phyloP scores from a whole-genome alignment of 2,113 vertebrate genomes.

The Menura novaehollandiae region DNA sequence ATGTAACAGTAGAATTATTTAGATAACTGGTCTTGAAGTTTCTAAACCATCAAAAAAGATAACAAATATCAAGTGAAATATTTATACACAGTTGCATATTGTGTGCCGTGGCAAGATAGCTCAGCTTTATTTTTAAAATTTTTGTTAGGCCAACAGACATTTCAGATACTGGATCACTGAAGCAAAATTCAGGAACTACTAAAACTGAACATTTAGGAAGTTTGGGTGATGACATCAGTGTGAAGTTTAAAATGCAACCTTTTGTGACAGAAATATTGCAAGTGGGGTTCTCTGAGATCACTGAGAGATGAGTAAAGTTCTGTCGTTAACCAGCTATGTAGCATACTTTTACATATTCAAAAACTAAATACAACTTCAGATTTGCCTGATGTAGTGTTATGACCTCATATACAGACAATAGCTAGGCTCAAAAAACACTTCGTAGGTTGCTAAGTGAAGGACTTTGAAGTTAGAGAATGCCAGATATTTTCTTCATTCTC shows the following conservation, averaged over 20 bases:
- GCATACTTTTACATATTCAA: background rate
- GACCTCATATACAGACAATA: background rate
- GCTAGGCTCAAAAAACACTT: background rate
- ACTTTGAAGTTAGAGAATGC: background rate
- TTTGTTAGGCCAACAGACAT: background rate
- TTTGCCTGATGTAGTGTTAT: background rate
- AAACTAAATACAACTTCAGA: background rate
- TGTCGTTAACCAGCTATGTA: background rate
- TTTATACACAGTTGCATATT: background rate
- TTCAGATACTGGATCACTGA: background rate
- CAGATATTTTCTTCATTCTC: background rate
- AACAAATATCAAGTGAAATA: conserved; percentile 17
- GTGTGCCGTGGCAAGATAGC: background rate
- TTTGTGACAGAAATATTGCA: background rate
- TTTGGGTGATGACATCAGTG: background rate
- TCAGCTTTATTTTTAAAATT: background rate
- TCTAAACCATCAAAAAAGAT: conserved; percentile 13
- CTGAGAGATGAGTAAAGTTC: background rate
- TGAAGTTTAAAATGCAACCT: background rate
- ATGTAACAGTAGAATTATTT: background rate
- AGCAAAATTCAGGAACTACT: background rate
- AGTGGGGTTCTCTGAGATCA: background rate
- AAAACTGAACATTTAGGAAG: background rate
- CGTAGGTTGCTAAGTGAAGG: background rate
- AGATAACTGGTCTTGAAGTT: conserved; percentile 14